A percentile compares a stretch with the other conserved stretches of the same genome.
Conservation (phyloP, 1,140 invertebrate genomes). For the Bicyclus anynana region DNA sequence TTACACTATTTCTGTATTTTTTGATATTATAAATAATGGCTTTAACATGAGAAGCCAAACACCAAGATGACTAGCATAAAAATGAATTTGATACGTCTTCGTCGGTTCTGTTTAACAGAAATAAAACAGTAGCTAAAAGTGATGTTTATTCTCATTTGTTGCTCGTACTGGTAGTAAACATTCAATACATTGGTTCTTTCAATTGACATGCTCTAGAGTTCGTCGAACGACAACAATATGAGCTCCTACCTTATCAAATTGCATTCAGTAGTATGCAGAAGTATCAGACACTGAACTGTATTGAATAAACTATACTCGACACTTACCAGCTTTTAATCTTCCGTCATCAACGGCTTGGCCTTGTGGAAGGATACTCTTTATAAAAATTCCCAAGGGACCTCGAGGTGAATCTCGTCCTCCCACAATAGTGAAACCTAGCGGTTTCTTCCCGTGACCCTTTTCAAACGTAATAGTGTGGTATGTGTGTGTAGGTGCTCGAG, state of each 20-base stretch:
- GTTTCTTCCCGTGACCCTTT: constrained; percentile 91
- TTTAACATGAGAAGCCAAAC: too few relatives aligned
- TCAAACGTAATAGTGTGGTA: constrained; percentile 88
- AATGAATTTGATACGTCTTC: too few relatives aligned
- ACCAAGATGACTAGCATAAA: too few relatives aligned
- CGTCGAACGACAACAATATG: background rate
- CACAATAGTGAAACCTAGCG: constrained; percentile 94
- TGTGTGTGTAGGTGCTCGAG: constrained; percentile 81
- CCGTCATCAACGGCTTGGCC: constrained; percentile 93
- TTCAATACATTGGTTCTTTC: too few relatives aligned
- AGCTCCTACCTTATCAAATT: constrained; percentile 49
- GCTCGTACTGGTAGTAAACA: too few relatives aligned
- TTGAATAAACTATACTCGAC: constrained; percentile 2
- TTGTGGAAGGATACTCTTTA: constrained; percentile 92
- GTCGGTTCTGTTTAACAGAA: too few relatives aligned
- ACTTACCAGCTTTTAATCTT: constrained; percentile 82
- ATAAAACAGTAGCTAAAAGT: too few relatives aligned
- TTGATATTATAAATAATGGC: too few relatives aligned
- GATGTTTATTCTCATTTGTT: too few relatives aligned
- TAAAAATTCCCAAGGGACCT: constrained; percentile 93
- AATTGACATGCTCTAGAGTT: too few relatives aligned
- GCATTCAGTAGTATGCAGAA: constrained; percentile 32
- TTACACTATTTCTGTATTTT: too few relatives aligned
- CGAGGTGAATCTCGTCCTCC: constrained; percentile 93
- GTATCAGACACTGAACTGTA: too few relatives aligned